These are phyloP conservation scores for Xiphorhynchus elegans DNA, from an alignment of 2,113 vertebrate species.

Conservation along the genomic window DNA sequence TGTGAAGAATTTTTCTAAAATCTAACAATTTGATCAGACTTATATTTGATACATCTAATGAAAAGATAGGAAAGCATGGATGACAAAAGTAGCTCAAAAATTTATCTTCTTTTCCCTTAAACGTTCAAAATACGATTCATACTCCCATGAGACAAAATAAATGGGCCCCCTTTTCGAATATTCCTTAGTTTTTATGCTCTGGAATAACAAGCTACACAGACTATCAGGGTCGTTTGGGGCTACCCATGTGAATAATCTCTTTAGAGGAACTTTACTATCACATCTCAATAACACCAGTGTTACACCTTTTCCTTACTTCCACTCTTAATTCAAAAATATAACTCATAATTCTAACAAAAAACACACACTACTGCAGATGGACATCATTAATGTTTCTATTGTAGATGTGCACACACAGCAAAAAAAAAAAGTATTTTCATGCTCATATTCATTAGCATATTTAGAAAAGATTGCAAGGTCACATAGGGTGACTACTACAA, in stretches of 20 bases:
- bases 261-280: neutral
- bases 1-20: neutral
- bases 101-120: neutral
- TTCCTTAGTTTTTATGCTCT: neutral
- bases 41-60: neutral
- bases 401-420: neutral
- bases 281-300: neutral
- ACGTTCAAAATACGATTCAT: neutral
- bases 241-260: neutral
- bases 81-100: neutral
- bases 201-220: neutral
- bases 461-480: neutral
- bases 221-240: neutral
- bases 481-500: neutral
- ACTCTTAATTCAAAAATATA: neutral
- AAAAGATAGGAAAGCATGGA: neutral
- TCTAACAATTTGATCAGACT: neutral
- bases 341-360: neutral
- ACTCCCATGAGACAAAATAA: neutral
- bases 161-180: neutral
- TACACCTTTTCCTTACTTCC: neutral
- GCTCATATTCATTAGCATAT: neutral
- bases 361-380: neutral
- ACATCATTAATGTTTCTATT: neutral
- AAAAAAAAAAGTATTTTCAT: neutral